Conservation (phyloP, 2,113 vertebrate species). For the Bujurquina vittata region DNA sequence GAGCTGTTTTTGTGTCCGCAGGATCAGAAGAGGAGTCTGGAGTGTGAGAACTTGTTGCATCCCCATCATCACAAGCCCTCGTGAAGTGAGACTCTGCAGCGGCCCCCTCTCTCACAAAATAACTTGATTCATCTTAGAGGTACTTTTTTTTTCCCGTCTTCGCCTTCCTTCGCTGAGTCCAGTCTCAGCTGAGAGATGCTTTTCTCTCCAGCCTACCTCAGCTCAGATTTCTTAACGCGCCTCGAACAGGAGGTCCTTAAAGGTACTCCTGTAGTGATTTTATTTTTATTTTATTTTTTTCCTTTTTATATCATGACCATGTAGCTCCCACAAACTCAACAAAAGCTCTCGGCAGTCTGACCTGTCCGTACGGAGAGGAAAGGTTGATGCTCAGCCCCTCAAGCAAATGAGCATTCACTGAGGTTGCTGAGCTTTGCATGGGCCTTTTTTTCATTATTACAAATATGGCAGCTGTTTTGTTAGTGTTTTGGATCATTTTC, state of each 20-base stretch:
- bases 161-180: slow-evolving; percentile 63
- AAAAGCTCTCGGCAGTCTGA: slow-evolving; percentile 34
- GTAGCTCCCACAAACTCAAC: slow-evolving; percentile 63
- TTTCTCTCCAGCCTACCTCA: slow-evolving; percentile 83
- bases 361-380: slow-evolving; percentile 57
- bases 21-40: slow-evolving; percentile 90
- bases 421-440: slow-evolving; percentile 65
- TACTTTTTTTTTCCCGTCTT: slow-evolving; percentile 60
- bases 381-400: slow-evolving; percentile 47
- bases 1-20: slow-evolving; percentile 73
- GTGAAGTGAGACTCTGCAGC: slow-evolving; percentile 61
- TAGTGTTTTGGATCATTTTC: slow-evolving; percentile 15
- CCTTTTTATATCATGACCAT: slow-evolving; percentile 51
- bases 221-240: slow-evolving; percentile 76
- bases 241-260: slow-evolving; percentile 68
- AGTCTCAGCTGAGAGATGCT: slow-evolving; percentile 67
- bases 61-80: slow-evolving; percentile 55
- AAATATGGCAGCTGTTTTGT: slow-evolving; percentile 83
- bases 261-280: slow-evolving; percentile 76
- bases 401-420: slow-evolving; percentile 36
- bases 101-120: slow-evolving; percentile 19
- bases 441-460: slow-evolving; percentile 79
- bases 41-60: slow-evolving; percentile 87
- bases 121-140: slow-evolving; percentile 63
- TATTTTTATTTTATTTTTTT: neutral